phyloP scores from a whole-genome alignment of 2,113 vertebrate species.

The Larimichthys polyactis region DNA sequence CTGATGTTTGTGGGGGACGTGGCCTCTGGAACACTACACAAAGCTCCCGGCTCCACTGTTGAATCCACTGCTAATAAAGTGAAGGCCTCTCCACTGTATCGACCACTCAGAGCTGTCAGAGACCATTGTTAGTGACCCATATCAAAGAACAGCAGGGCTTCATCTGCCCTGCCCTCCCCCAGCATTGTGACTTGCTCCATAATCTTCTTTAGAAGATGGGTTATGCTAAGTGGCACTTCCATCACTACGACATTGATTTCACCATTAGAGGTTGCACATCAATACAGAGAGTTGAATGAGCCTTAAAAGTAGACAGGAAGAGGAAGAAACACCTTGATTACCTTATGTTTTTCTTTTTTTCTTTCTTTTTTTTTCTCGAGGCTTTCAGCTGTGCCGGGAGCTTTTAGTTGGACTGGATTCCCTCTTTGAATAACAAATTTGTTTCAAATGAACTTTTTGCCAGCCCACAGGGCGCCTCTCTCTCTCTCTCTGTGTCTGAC shows the following conservation, averaged over 20 bases:
- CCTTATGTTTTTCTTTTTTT: slow-evolving; percentile 19
- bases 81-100: slow-evolving; percentile 60
- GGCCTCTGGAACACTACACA: slow-evolving; percentile 3
- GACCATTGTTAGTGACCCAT: slow-evolving; percentile 68
- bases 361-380: not conserved
- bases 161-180: slow-evolving; percentile 21
- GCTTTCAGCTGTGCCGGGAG: slow-evolving; percentile 46
- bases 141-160: slow-evolving; percentile 49
- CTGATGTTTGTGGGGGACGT: slow-evolving; percentile 46
- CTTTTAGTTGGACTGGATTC: slow-evolving; percentile 58
- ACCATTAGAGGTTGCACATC: slow-evolving; percentile 70
- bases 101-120: slow-evolving; percentile 71
- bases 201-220: slow-evolving; percentile 79
- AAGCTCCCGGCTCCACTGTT: slow-evolving; percentile 18
- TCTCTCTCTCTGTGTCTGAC: slow-evolving; percentile 41
- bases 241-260: slow-evolving; percentile 78
- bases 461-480: slow-evolving; percentile 47
- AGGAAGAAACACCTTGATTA: slow-evolving; percentile 49
- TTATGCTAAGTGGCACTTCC: slow-evolving; percentile 81
- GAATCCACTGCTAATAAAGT: slow-evolving; percentile 71
- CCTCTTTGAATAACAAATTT: slow-evolving; percentile 72
- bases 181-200: slow-evolving; percentile 66
- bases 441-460: slow-evolving; percentile 72
- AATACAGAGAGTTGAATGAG: slow-evolving; percentile 53
- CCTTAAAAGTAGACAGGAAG: slow-evolving; percentile 45